Percentiles rank a stretch among this genome's conserved stretches.
Evolutionary conservation across 2,888 invertebrate genomes (phyloP).

Genomic region (Tachina grossa): DNA sequence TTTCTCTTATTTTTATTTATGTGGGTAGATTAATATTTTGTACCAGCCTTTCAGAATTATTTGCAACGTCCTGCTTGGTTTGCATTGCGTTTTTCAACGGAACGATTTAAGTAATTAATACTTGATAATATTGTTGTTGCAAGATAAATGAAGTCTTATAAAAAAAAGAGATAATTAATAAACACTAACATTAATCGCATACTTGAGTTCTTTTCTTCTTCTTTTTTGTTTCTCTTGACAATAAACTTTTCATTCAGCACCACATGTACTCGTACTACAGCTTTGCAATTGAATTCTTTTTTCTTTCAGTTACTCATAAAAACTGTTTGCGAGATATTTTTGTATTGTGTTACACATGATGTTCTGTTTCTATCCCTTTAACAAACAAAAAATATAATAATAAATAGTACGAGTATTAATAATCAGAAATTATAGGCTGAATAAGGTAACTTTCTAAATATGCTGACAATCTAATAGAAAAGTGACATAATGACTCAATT

Average conservation of each 20-base stretch:
- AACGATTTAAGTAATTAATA: not conserved
- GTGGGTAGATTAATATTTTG: not conserved
- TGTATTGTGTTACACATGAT: not conserved
- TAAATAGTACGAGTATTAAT: too few relatives aligned
- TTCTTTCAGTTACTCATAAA: not conserved
- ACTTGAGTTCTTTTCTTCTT: not conserved
- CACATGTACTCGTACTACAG: not conserved
- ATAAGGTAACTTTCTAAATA: conserved; percentile 44
- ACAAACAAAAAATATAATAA: not conserved
- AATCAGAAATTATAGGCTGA: not conserved
- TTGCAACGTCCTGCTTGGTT: not conserved
- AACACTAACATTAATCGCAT: not conserved
- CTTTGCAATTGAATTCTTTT: not conserved
- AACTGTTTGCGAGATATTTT: not conserved
- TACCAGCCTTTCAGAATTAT: not conserved
- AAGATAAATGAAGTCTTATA: not conserved
- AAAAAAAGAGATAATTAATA: not conserved
- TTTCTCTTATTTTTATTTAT: not conserved
- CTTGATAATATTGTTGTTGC: not conserved
- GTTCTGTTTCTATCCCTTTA: conserved; percentile 26
- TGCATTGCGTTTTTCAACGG: not conserved
- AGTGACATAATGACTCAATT: conserved; percentile 45
- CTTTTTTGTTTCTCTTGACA: too few relatives aligned
- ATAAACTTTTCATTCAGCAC: not conserved
- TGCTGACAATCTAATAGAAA: conserved; percentile 65